phyloP scores from a whole-genome alignment of 2,888 invertebrate genomes.

The Polydrusus cervinus region DNA sequence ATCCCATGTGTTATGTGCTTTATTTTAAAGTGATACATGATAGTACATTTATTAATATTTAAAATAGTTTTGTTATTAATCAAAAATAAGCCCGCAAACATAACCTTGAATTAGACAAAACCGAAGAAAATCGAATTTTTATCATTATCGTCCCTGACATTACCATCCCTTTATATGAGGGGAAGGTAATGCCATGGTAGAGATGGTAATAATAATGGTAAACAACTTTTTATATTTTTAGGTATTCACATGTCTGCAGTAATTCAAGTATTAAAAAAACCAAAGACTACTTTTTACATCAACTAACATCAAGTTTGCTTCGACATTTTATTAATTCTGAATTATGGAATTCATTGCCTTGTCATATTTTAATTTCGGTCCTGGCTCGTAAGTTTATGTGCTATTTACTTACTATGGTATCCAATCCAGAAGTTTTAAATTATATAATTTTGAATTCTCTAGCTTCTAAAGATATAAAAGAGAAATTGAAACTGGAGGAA shows the following conservation, averaged over 20 bases:
- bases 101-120: no score
- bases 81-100: no score
- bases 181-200: no score
- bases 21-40: no score
- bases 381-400: slow-evolving; percentile 75
- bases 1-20: no score
- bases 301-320: slow-evolving; percentile 74
- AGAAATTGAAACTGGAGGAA: slow-evolving; percentile 60
- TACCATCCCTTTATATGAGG: no score
- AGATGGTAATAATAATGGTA: no score
- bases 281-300: slow-evolving; percentile 76
- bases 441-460: slow-evolving; percentile 62
- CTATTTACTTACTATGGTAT: slow-evolving; percentile 72
- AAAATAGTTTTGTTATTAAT: no score
- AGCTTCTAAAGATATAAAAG: slow-evolving; percentile 56
- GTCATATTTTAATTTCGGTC: slow-evolving; percentile 77
- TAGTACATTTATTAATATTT: no score
- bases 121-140: no score
- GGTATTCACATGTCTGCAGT: slow-evolving; percentile 69
- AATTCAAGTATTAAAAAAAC: slow-evolving; percentile 70
- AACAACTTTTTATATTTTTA: slow-evolving; percentile 51
- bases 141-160: no score
- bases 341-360: slow-evolving; percentile 79
- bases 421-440: slow-evolving; percentile 74
- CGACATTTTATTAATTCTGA: slow-evolving; percentile 81